These are phyloP conservation scores for Lepidurus packardi DNA, from an alignment of 1,140 invertebrate genomes.

Conservation along the genomic window DNA sequence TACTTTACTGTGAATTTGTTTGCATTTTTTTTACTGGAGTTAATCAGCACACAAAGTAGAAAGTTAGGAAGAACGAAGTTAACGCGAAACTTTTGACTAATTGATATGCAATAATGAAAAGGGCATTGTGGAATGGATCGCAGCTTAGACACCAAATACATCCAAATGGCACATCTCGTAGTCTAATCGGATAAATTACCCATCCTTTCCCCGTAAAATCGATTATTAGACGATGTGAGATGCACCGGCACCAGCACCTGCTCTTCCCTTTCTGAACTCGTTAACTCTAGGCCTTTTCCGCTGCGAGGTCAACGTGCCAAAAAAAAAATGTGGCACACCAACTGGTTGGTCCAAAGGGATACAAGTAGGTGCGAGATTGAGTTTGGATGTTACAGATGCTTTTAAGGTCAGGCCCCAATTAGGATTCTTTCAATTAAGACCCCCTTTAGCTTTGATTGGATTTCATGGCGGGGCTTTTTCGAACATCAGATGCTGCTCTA, in stretches of 20 bases:
- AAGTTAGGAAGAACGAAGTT: too few relatives aligned
- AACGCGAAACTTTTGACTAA: too few relatives aligned
- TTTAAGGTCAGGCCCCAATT: not conserved
- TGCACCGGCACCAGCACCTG: not conserved
- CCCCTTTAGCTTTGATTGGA: not conserved
- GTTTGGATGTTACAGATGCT: not conserved
- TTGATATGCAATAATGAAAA: not conserved
- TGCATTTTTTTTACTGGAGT: not conserved
- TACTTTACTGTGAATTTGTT: not conserved
- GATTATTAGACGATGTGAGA: not conserved
- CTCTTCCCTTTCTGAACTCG: not conserved
- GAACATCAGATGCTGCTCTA: not conserved
- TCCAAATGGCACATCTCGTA: not conserved
- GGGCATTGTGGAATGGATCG: not conserved
- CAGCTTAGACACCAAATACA: not conserved
- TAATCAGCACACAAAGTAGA: not conserved
- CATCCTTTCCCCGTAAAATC: not conserved
- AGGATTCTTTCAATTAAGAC: slow-evolving; percentile 1
- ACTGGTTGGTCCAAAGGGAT: not conserved
- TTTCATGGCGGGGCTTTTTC: not conserved
- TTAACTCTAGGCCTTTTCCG: not conserved
- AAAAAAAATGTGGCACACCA: not conserved
- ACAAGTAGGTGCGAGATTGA: not conserved
- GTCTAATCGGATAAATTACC: not conserved
- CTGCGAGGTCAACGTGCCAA: not conserved